Base-by-base conservation (phyloP, 1,140 invertebrate species). In the Hylaeus volcanicus region DNA sequence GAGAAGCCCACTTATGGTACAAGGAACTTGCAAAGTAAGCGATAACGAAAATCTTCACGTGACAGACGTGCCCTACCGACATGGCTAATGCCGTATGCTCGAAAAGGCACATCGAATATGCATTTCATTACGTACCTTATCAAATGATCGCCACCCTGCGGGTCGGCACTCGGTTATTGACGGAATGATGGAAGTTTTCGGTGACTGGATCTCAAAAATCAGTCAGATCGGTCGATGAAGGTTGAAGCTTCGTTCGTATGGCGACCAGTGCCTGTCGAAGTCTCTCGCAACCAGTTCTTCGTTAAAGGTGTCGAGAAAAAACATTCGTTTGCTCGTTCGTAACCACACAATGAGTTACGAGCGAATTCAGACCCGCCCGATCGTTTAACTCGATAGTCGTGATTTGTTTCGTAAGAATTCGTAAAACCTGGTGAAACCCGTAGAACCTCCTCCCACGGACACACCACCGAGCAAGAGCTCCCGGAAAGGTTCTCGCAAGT, bases 111-210 rank as follows among this genome's bases (percentile, higher is more conserved):
- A 3, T 26, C 6, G 6, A 72, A 64, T 53, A 41, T 64, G 43
- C 4, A 9, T 55, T 41, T 26, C 3, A 6, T 37, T 55, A 75
- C 79, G 43, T 83, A 93, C 93, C 92, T 93, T 93, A 91, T 92
- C 91, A 86, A 90, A 93, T 88, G 89, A 91, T 92, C 90, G 92
- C 93, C 93, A 93, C 93, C 92, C 92, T 93, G 88, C 92, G 92
- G 93, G 92, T 90, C 90, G 92, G 92, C 91, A 90, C 92, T 92
- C 91, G 91, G 90, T 93, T 93, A 91, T 91, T 91, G 93, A 90
- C 92, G 92, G 92, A 94, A 94, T 94, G 93, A 88, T 93, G 93
- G 89, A 93, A 90, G 93, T 90, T 93, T 94, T 92, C 90, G 89
- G 88, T 90, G 88, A 93, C 93, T 89, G 89, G 87, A 91, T 92